A percentile compares a stretch with the other conserved stretches of the same genome.
Evolutionary conservation across 2,113 vertebrate genomes (phyloP).

Genomic region (Antechinus flavipes): DNA sequence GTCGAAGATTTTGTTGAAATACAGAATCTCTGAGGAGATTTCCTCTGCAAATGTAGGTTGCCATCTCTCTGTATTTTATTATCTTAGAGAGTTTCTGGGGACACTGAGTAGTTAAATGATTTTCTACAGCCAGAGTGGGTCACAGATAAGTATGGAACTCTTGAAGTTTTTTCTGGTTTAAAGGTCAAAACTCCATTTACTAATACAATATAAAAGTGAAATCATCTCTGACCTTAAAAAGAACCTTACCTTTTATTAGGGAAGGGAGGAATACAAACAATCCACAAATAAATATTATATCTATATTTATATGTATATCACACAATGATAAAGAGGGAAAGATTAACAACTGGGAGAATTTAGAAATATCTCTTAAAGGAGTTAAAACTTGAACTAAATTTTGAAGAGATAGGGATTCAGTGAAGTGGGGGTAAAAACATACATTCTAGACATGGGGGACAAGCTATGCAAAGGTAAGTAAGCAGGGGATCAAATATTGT

Average conservation of each 20-base stretch:
- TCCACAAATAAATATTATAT: not conserved
- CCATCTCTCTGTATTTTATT: not conserved
- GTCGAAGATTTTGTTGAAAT: not conserved
- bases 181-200: not conserved
- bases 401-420: not conserved
- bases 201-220: not conserved
- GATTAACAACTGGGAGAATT: not conserved
- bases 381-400: not conserved
- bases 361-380: not conserved
- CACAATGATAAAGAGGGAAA: not conserved
- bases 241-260: not conserved
- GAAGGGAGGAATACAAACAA: not conserved
- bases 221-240: not conserved
- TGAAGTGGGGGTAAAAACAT: not conserved
- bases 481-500: not conserved
- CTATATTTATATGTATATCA: too few species aligned
- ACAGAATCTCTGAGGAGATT: not conserved
- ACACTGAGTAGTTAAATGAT: not conserved
- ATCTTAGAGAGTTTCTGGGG: not conserved
- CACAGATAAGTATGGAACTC: not conserved
- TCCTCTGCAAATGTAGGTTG: not conserved
- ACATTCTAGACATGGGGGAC: not conserved
- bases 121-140: not conserved
- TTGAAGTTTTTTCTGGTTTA: not conserved
- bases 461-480: not conserved